Conservation (phyloP, 2,888 invertebrate species). For the Pterostichus madidus region DNA sequence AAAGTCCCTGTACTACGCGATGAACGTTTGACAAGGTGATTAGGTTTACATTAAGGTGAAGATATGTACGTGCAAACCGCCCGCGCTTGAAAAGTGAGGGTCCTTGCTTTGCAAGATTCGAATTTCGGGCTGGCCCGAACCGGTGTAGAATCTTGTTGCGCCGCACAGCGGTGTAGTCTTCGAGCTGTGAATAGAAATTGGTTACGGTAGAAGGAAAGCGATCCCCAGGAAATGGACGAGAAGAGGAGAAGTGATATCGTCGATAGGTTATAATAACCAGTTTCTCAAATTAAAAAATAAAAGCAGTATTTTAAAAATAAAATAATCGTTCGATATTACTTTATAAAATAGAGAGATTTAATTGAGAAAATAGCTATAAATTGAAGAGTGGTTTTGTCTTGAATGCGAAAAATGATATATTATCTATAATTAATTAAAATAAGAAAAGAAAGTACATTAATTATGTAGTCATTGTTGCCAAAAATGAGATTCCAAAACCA, state of each 20-base stretch:
- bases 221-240: constrained; percentile 1
- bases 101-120: constrained; percentile 47
- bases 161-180: constrained; percentile 24
- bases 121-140: constrained; percentile 47
- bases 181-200: constrained; percentile 61
- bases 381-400: constrained; percentile 26
- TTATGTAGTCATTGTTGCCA: constrained; percentile 73
- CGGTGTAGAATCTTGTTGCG: constrained; percentile 54
- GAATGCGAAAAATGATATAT: constrained; percentile 51
- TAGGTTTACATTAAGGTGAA: constrained; percentile 76
- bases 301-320: constrained; percentile 59
- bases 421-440: constrained; percentile 56
- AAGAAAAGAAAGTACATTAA: constrained; percentile 64
- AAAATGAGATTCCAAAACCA: constrained; percentile 74
- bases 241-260: constrained; percentile 55
- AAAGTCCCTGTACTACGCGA: constrained; percentile 87
- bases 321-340: constrained; percentile 58
- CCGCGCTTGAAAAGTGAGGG: constrained; percentile 56
- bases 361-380: constrained; percentile 45
- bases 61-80: constrained; percentile 68
- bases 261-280: constrained; percentile 76
- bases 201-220: constrained; percentile 29
- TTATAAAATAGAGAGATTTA: constrained; percentile 56
- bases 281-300: constrained; percentile 52
- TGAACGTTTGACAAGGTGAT: constrained; percentile 90